Base-by-base conservation (phyloP, 1,140 invertebrate species). In the Halesus radiatus region DNA sequence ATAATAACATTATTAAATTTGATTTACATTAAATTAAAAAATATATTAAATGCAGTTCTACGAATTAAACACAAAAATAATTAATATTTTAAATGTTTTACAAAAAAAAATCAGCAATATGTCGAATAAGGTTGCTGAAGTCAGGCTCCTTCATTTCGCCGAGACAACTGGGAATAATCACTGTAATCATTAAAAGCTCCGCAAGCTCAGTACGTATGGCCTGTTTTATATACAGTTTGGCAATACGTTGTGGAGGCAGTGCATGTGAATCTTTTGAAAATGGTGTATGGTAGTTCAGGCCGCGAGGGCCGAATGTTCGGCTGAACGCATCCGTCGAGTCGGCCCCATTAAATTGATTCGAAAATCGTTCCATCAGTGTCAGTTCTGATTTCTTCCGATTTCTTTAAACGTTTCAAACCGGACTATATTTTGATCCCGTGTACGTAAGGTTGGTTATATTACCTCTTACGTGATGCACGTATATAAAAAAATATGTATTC, bases 341-440 rank as follows among this genome's bases (percentile, higher is more conserved):
- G 72, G 70, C 72, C 72, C 77, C 77, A 79, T 80, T 80, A 75
- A 80, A 80, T 80, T 75, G 78, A 80, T 80, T 64, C 78, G 72
- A 32, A 80, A 80, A 80, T 60, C 74, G 78, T 64, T 80, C 78
- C 78, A 80, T 80, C 78, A 80, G 68, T 73, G 78, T 80, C 78
- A 80, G 29, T 50, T 75, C 32, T 80, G 78, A 80, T 80, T n/a
- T 75, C 60, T 64, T n/a, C 53, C 70, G 53, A 56, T 56, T n/a
- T 56, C 54, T 56, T 22, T n/a, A 56, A 56, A 56, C 20, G 7
- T 18, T 56, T 56, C 20, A n/a, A 56, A 56, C 54, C 54, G n/a
- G 54, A 22, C 54, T 20, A 10, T 7, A 8, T 18, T 56, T 22
- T 18, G 10, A 18, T 22, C 54, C n/a, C 6, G n/a, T 8, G 54